phyloP scores from a whole-genome alignment of 2,113 vertebrate genomes.

The Protomyctophum bolini region DNA sequence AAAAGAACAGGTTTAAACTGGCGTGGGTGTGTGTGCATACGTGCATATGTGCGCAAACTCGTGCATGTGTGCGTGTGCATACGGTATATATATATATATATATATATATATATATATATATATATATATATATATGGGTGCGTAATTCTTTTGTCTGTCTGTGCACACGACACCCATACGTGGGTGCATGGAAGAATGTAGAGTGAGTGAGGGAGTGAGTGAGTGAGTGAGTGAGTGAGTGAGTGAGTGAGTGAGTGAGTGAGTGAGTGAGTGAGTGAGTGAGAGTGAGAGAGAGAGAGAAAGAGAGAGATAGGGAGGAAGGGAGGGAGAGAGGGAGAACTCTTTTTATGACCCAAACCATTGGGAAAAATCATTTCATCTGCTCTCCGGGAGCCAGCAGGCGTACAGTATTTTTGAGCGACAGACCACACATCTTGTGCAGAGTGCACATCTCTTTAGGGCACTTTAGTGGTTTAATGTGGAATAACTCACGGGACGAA shows the following conservation, averaged over 20 bases:
- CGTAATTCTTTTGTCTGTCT: neutral
- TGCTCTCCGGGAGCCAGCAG: neutral
- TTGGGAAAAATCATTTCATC: slow-evolving; percentile 19
- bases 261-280: neutral
- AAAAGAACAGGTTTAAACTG: neutral
- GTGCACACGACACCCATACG: neutral
- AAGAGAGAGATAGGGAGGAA: neutral
- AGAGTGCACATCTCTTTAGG: slow-evolving; percentile 19
- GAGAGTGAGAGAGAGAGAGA: neutral
- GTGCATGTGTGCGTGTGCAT: neutral
- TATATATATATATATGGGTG: neutral
- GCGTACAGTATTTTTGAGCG: neutral
- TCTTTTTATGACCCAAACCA: slow-evolving; percentile 1
- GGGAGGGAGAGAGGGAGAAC: neutral
- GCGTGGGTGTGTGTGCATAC: neutral
- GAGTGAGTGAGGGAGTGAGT: neutral
- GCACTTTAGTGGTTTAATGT: slow-evolving; percentile 18
- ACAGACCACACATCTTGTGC: slow-evolving; percentile 18
- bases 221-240: neutral
- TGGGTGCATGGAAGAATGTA: neutral
- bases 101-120: neutral
- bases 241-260: neutral
- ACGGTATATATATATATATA: neutral
- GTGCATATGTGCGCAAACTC: neutral
- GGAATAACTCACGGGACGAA: slow-evolving; percentile 23